Evolutionary conservation across 2,888 invertebrate genomes (phyloP), one percentile per base, ranked within the genome.

Genomic region (Cyrtodaria siliqua): DNA sequence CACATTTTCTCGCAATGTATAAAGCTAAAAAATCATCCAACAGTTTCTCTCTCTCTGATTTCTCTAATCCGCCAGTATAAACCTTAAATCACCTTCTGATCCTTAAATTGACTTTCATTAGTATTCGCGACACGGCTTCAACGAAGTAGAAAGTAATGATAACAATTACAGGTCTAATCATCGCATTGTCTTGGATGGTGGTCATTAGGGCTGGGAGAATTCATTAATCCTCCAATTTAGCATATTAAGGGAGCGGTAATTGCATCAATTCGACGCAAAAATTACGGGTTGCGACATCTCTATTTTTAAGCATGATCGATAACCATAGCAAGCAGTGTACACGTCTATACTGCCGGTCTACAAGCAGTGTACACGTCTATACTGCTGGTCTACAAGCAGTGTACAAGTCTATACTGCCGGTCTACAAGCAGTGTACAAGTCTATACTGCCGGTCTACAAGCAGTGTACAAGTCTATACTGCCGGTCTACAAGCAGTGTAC

Each of bases 181-280:
- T 42, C 60, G 60, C 60, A 63, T 73, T 73, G 70, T 62, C 76
- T 77, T 50, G 38, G 40, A 40, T 27, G 29, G 50, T 60, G 67
- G 63, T 69, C 70, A 70, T 80, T 73, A 80, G 63, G 76, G 72
- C 62, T 29, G 73, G 67, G 62, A 59, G 68, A 73, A 67, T 76
- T 80, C 80, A 80, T 80, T 77, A 80, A 71, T 69, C 60, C 61
- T 49, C 40, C 73, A 70, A 73, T 80, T 72, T 59, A 42, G 53
- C 50, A 69, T 62, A 76, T 76, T 80, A 79, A 68, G 61, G 68
- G 67, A 59, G 62, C 27, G 26, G 59, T 79, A 74, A 79, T 79
- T 79, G 74, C 44, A 63, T 71, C 69, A 75, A 75, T 73, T 75
- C 67, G 57, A 63, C 50, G 55, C 60, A 59, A 50, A 74, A 71